Evolutionary conservation across 2,797 vertebrate species (phyloP).

Genomic region (Halcyon chelicuti): DNA sequence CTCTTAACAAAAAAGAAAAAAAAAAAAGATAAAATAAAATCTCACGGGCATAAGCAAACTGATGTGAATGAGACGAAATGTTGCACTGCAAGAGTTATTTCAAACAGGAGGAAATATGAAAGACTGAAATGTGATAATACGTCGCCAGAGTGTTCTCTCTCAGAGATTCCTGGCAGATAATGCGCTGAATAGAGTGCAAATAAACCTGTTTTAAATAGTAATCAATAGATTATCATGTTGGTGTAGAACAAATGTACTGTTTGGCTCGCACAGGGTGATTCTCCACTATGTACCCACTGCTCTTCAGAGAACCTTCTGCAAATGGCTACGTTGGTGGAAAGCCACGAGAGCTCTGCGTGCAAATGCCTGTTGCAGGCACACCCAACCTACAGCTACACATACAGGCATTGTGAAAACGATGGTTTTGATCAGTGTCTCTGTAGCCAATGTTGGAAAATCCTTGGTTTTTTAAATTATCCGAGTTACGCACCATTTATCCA

Average conservation of each 20-base stretch:
- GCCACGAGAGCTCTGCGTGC: not conserved
- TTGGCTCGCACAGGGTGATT: not conserved
- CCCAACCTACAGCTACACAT: too few relatives aligned
- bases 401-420: rapidly evolving
- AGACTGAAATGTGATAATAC: not conserved
- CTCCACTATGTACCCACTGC: not conserved
- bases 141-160: not conserved
- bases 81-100: slow-evolving; percentile 9
- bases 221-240: slow-evolving; percentile 16
- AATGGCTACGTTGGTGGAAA: not conserved
- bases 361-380: not conserved
- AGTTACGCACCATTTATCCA: not conserved
- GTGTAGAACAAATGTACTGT: not conserved
- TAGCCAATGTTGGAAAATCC: not conserved
- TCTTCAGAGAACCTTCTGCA: not conserved
- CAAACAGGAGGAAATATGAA: not conserved
- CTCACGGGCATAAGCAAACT: not conserved
- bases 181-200: not conserved
- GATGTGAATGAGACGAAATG: slow-evolving; percentile 15
- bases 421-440: not conserved
- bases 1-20: not conserved
- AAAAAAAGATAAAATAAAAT: not conserved
- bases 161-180: not conserved
- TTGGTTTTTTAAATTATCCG: not conserved
- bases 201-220: not conserved